Evolutionary conservation across 2,797 vertebrate genomes (phyloP).

Genomic region (Microchirus variegatus): DNA sequence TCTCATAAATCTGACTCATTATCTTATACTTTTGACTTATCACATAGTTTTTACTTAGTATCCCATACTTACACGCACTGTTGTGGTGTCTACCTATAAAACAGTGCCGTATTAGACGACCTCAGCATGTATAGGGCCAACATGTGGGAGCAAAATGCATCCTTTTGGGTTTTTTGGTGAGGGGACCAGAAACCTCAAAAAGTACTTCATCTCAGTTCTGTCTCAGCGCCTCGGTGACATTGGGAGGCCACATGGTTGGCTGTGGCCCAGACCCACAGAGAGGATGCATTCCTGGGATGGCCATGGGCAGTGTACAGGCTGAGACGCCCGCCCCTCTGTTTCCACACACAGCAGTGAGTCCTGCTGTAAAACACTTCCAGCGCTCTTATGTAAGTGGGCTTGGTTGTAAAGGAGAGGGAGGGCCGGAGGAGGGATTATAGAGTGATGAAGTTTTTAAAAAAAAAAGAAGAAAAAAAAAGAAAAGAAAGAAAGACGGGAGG

Average conservation of each 20-base stretch:
- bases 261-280: constrained; percentile 66
- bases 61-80: constrained; percentile 5
- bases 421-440: constrained; percentile 50
- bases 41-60: no score
- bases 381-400: constrained; percentile 65
- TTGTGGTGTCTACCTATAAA: constrained; percentile 58
- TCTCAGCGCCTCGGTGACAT: constrained; percentile 60
- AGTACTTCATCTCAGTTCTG: constrained; percentile 22
- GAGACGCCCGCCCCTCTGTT: constrained; percentile 65
- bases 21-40: no score
- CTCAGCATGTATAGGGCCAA: constrained; percentile 49
- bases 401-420: constrained; percentile 48
- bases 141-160: constrained; percentile 56
- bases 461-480: not conserved
- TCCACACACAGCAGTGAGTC: constrained; percentile 62
- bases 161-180: constrained; percentile 50
- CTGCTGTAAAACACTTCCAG: constrained; percentile 53
- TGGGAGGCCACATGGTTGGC: constrained; percentile 78
- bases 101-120: constrained; percentile 57
- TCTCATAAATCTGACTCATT: no score
- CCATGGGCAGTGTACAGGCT: constrained; percentile 55
- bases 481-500: constrained; percentile 9
- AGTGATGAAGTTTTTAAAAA: constrained; percentile 24
- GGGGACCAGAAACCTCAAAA: not conserved
- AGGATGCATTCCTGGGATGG: constrained; percentile 75